Conservation (phyloP, 2,113 vertebrate species). For the Sclerurus mexicanus region DNA sequence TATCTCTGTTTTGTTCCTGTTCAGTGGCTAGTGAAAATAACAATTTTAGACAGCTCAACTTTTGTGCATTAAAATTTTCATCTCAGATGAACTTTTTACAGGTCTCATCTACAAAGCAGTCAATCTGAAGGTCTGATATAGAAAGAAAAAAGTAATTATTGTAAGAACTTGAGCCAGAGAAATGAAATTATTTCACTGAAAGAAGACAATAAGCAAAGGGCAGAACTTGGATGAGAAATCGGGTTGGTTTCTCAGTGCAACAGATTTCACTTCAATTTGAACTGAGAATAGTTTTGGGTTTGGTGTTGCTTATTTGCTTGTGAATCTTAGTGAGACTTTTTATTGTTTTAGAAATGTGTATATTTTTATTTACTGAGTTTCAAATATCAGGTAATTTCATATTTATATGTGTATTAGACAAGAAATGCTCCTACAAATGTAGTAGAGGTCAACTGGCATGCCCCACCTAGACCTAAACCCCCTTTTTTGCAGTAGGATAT, state of each 20-base stretch:
- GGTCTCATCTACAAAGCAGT: background rate
- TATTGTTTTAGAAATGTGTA: background rate
- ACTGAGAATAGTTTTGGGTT: background rate
- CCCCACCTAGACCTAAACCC: rapidly evolving
- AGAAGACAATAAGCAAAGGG: background rate
- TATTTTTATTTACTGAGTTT: background rate
- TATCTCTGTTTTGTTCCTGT: background rate
- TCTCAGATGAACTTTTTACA: background rate
- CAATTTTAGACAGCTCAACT: background rate
- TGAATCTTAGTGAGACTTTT: background rate
- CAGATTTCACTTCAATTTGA: background rate
- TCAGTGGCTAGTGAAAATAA: background rate
- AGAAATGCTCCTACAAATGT: background rate
- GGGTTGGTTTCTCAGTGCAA: background rate
- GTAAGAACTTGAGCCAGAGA: background rate
- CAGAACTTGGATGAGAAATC: background rate
- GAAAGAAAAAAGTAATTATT: background rate
- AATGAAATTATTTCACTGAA: background rate
- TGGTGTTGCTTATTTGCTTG: background rate
- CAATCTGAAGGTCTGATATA: background rate
- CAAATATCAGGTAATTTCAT: background rate
- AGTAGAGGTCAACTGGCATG: background rate
- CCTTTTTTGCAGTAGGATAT: background rate
- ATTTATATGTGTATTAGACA: background rate
- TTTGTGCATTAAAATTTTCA: background rate